phyloP scores from a whole-genome alignment of 2,113 vertebrate genomes.

The Leptobrachium ailaonicum region DNA sequence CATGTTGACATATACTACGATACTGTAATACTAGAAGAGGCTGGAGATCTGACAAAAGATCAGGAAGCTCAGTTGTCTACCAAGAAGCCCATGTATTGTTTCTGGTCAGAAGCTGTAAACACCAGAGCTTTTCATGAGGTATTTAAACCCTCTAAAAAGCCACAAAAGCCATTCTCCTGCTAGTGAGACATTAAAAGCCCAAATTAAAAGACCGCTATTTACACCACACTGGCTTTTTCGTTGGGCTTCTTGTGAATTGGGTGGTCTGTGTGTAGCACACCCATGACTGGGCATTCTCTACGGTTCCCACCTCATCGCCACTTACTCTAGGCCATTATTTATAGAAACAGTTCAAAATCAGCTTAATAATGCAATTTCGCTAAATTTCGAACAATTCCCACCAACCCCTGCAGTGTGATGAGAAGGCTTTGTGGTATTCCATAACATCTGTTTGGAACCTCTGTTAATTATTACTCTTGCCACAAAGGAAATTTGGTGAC shows the following conservation, averaged over 20 bases:
- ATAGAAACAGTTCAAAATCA: neutral
- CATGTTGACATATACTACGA: neutral
- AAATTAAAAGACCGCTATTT: conserved; percentile 6
- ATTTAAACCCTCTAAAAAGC: neutral
- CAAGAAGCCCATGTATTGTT: neutral
- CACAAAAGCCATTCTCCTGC: neutral
- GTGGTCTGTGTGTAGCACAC: neutral
- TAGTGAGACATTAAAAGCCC: neutral
- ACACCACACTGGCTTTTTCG: neutral
- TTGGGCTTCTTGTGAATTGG: neutral
- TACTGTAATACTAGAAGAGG: neutral
- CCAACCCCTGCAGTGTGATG: neutral
- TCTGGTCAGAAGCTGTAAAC: neutral
- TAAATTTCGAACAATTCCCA: neutral
- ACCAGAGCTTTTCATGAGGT: neutral
- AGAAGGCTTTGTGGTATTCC: conserved; percentile 27
- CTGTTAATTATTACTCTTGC: conserved; percentile 14
- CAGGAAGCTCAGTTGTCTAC: neutral
- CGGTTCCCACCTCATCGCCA: neutral
- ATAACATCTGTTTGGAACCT: conserved; percentile 34
- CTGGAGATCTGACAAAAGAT: neutral
- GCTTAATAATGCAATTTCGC: neutral
- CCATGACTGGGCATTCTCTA: neutral
- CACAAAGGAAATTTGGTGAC: neutral
- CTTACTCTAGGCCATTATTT: neutral